Percentiles rank a stretch among this genome's conserved stretches.
These are phyloP conservation scores for Bubalus kerabau DNA, from an alignment of 2,113 vertebrate species.

Conservation along the genomic window DNA sequence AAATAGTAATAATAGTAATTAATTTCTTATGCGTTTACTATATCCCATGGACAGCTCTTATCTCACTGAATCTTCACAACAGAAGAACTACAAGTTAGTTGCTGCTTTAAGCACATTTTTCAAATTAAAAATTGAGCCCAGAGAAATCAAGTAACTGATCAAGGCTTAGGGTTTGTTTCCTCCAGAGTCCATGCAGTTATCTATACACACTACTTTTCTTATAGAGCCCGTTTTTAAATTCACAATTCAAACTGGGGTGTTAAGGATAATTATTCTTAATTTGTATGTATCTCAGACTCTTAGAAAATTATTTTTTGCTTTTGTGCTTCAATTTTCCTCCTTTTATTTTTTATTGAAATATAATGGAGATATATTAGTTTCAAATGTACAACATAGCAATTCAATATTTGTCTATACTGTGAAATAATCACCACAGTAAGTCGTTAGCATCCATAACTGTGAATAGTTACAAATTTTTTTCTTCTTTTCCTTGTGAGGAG, in stretches of 20 bases:
- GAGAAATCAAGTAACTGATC: background rate
- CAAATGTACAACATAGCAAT: background rate
- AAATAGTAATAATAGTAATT: background rate
- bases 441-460: background rate
- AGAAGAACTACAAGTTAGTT: constrained; percentile 10
- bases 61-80: background rate
- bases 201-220: background rate
- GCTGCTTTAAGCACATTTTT: background rate
- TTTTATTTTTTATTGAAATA: background rate
- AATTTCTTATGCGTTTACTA: background rate
- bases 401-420: background rate
- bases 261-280: background rate
- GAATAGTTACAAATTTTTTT: background rate
- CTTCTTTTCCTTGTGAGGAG: background rate
- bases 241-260: background rate
- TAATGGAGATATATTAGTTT: background rate
- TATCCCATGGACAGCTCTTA: background rate
- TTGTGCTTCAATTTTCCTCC: background rate
- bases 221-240: background rate
- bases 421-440: background rate
- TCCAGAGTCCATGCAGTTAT: background rate
- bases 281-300: background rate
- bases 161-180: background rate
- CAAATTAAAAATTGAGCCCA: background rate
- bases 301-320: constrained; percentile 10